Percentiles rank a stretch among this genome's conserved stretches.
phyloP scores from a whole-genome alignment of 2,113 vertebrate species.

The Jaculus jaculus region DNA sequence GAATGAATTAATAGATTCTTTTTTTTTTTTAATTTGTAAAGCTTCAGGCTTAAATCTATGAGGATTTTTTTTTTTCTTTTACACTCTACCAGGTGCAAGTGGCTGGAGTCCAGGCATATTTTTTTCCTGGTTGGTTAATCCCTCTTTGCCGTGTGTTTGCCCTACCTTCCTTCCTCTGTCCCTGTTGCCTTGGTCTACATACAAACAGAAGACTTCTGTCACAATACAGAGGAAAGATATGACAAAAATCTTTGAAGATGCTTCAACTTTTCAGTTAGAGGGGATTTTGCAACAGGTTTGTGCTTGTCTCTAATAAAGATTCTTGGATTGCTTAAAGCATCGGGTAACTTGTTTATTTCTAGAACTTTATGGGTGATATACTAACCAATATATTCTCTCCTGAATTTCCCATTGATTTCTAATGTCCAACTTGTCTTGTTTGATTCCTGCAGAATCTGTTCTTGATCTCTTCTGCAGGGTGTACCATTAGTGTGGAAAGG shows the following conservation, averaged over 20 bases:
- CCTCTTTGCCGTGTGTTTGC: constrained; percentile 34
- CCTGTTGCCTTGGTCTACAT: constrained; percentile 60
- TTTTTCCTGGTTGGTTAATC: constrained; percentile 57
- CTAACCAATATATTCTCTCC: background rate
- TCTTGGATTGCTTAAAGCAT: constrained; percentile 27
- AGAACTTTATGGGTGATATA: background rate
- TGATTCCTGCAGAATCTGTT: background rate
- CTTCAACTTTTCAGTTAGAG: constrained; percentile 28
- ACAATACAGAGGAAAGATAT: background rate
- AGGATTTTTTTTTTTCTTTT: constrained; percentile 9
- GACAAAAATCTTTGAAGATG: constrained; percentile 1
- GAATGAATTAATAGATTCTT: constrained; percentile 64
- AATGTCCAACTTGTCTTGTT: background rate
- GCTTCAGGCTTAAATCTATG: constrained; percentile 57
- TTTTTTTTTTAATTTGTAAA: constrained; percentile 56
- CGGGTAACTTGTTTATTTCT: background rate
- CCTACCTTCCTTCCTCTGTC: constrained; percentile 54
- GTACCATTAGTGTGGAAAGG: background rate
- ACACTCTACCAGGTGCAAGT: constrained; percentile 68
- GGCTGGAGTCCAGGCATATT: constrained; percentile 54
- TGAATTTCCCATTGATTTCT: background rate
- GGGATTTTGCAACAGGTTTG: constrained; percentile 37
- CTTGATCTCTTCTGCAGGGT: background rate
- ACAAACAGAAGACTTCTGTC: constrained; percentile 63
- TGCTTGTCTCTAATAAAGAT: constrained; percentile 48